A percentile compares a stretch with the other conserved stretches of the same genome.
These are phyloP conservation scores for Scopus umbretta DNA, from an alignment of 2,113 vertebrate genomes.

Conservation along the genomic window DNA sequence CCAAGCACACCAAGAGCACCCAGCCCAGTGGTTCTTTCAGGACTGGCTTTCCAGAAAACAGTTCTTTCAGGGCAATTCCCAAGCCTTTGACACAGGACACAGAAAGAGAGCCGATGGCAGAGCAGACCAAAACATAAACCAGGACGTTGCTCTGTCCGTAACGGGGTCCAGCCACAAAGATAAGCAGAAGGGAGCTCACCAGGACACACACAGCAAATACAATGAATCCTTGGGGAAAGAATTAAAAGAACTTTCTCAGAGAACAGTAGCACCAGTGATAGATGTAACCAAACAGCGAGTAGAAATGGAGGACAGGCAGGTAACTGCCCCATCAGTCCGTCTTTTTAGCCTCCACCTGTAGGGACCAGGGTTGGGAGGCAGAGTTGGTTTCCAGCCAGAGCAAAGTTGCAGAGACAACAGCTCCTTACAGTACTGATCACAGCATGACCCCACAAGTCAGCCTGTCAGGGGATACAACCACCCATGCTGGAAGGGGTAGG, in stretches of 20 bases:
- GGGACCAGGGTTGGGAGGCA: background rate
- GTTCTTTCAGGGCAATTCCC: conserved; percentile 80
- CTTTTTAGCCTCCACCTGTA: background rate
- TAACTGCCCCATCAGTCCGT: background rate
- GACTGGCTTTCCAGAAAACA: conserved; percentile 76
- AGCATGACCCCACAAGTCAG: background rate
- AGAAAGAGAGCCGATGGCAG: conserved; percentile 80
- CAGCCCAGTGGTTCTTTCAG: conserved; percentile 79
- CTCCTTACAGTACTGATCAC: background rate
- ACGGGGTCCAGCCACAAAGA: conserved; percentile 77
- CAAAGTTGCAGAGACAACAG: background rate
- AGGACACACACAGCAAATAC: conserved; percentile 78
- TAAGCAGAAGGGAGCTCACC: conserved; percentile 76
- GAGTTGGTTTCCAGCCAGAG: background rate
- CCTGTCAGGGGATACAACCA: background rate
- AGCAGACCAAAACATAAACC: conserved; percentile 83
- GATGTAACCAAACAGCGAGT: background rate
- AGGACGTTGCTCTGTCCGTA: conserved; percentile 82
- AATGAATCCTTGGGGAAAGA: conserved; percentile 75
- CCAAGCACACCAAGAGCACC: conserved; percentile 75
- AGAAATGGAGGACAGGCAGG: background rate
- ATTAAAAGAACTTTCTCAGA: conserved; percentile 17
- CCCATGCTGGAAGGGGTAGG: background rate
- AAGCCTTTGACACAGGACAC: conserved; percentile 83
- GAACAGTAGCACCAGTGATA: background rate